Evolutionary conservation across 2,797 vertebrate species (phyloP), one percentile per base, ranked within the genome.

Genomic region (Anniella stebbinsi): DNA sequence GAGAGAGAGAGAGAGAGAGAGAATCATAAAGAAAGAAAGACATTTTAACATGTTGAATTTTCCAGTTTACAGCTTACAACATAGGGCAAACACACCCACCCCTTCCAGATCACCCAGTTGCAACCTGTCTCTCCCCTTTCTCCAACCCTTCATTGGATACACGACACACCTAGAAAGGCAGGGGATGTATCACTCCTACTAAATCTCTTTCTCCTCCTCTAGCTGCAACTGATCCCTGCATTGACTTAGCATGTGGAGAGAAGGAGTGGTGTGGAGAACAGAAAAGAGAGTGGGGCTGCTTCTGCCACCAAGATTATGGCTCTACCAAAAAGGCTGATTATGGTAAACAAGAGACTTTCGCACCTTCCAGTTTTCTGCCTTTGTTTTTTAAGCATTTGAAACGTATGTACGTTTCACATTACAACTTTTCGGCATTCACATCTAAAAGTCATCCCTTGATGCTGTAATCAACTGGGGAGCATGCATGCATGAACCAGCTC

Each of bases 231-330:
- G 80, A 90, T 36, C 86, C 89, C 18, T 90, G 89, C 30, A 4
- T 77, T 30, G 63, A 36, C 36, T n/a, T 87, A n/a, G 86, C 89
- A 15, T 90, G 89, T 3, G 89, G 48, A 45, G 80, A 87, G 0
- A 45, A 70, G 0, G 89, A 84, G 10, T 90, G 89, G 89, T 90
- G 89, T 3, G 86, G 89, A 5, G 80, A 87, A n/a, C 36, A 45
- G 45, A 18, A 67, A 1, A 72, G 86, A 0, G 77, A n/a, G 23
- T 91, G 89, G 89, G 89, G 86, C 15, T 91, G 86, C 23, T 87
- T 84, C 73, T 91, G 89, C 48, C 66, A 36, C 30, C 9, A 48
- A 3, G 63, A 57, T 18, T 57, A 87, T 2, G 30, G 63, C 45
- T 63, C 80, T 30, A 12, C 66, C 80, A 5, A 77, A 70, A 54